Percentiles rank a stretch among this genome's conserved stretches.
phyloP scores from a whole-genome alignment of 2,797 vertebrate species.

The Natrix natrix region DNA sequence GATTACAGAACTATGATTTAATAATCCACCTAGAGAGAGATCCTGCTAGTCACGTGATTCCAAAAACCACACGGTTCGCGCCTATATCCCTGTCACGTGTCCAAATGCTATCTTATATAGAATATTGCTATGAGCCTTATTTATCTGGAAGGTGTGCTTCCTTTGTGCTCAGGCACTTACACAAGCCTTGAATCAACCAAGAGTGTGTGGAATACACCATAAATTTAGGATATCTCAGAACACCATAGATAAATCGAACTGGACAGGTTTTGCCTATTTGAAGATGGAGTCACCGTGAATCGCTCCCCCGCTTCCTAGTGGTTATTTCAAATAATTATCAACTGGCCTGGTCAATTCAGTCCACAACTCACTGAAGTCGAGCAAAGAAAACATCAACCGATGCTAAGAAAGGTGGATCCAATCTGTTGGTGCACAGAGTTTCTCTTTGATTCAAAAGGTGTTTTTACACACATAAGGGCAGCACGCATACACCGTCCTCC shows the following conservation, averaged over 20 bases:
- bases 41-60: neutral
- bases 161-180: neutral
- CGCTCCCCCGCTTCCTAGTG: neutral
- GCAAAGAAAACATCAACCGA: neutral
- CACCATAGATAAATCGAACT: neutral
- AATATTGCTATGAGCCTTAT: neutral
- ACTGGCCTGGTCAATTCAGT: neutral
- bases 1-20: neutral
- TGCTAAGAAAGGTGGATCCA: too few species aligned
- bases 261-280: neutral
- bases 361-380: neutral
- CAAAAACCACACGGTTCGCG: neutral
- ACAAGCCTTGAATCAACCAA: too few species aligned
- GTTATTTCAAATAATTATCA: neutral
- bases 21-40: neutral
- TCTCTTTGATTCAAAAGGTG: neutral
- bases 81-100: neutral
- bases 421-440: neutral
- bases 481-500: neutral
- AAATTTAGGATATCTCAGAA: neutral
- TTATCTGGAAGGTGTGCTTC: neutral
- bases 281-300: neutral
- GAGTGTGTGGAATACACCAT: neutral
- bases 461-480: neutral
- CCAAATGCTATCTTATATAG: neutral